Evolutionary conservation across 2,888 invertebrate genomes (phyloP), one percentile per base, ranked within the genome.

Genomic region (Helleia helle): DNA sequence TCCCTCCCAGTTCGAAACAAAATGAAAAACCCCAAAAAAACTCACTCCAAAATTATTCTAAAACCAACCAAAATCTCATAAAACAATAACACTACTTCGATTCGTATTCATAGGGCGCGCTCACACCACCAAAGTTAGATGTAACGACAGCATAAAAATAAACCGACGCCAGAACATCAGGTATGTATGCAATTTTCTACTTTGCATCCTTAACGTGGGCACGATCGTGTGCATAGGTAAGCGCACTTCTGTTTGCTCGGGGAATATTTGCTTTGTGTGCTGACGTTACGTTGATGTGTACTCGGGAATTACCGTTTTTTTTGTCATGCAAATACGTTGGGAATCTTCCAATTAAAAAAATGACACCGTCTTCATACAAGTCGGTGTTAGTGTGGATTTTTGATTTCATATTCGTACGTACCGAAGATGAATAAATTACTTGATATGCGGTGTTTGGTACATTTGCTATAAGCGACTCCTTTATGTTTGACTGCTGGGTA

Each of bases 111-210:
- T 4, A 22, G 22, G 7, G 22, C 2, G 3, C 18, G 1, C 7
- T 7, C 6, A 22, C 22, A 30, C 11, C 17, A 6, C 34, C 12
- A 22, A 34, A 57, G 50, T 49, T 43, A 47, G 55, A 52, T 52
- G 58, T 49, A 54, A 55, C 53, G 47, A 50, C 47, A 43, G 50
- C 54, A 51, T 56, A 58, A 51, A 62, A 61, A 59, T 55, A 58
- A 58, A 59, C 52, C 55, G 48, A 46, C 44, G n/a, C n/a, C n/a
- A 50, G 48, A 38, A 43, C 43, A 58, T 51, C 53, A 51, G 48
- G 52, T 56, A 56, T 58, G 52, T 52, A 59, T 56, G 57, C 59
- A 62, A 59, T 58, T 57, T 53, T 44, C 57, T 53, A 38, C 47
- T 49, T 51, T 50, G 48, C 51, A 54, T 51, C 49, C 18, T 29